phyloP scores from a whole-genome alignment of 2,888 invertebrate species.

The Tyria jacobaeae region DNA sequence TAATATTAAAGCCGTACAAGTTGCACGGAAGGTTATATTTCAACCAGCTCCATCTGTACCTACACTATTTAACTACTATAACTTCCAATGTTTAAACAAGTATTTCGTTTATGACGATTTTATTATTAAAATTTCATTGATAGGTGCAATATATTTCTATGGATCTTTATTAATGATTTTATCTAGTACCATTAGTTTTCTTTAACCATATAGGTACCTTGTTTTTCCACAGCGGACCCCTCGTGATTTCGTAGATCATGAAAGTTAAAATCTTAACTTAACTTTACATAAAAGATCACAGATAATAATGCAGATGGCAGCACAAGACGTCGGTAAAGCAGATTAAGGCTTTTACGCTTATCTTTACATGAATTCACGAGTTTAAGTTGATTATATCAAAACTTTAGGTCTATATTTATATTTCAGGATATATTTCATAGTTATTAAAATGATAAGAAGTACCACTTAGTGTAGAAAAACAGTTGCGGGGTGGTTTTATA shows the following conservation, averaged over 20 bases:
- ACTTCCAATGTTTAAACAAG: no score
- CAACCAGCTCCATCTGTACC: conserved; percentile 55
- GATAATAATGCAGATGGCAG: conserved; percentile 61
- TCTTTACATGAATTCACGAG: conserved; percentile 14
- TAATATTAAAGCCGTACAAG: conserved; percentile 4
- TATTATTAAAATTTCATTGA: neutral
- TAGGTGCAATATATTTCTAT: no score
- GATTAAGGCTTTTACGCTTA: conserved; percentile 67
- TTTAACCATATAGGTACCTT: neutral
- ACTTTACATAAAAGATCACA: conserved; percentile 8
- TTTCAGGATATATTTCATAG: neutral
- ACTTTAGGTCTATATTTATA: neutral
- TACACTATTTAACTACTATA: conserved; percentile 26
- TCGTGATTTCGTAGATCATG: conserved; percentile 27
- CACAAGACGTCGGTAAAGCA: conserved; percentile 56
- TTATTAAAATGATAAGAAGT: neutral
- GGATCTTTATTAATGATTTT: neutral
- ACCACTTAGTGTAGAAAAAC: neutral
- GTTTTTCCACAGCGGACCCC: neutral
- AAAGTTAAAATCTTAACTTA: neutral
- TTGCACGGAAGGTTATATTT: conserved; percentile 38
- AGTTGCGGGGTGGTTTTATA: conserved; percentile 57
- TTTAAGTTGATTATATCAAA: neutral
- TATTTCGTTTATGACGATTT: no score
- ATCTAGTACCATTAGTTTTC: neutral